Evolutionary conservation across 2,888 invertebrate species (phyloP), one percentile per base, ranked within the genome.

Genomic region (Volucella bombylans): DNA sequence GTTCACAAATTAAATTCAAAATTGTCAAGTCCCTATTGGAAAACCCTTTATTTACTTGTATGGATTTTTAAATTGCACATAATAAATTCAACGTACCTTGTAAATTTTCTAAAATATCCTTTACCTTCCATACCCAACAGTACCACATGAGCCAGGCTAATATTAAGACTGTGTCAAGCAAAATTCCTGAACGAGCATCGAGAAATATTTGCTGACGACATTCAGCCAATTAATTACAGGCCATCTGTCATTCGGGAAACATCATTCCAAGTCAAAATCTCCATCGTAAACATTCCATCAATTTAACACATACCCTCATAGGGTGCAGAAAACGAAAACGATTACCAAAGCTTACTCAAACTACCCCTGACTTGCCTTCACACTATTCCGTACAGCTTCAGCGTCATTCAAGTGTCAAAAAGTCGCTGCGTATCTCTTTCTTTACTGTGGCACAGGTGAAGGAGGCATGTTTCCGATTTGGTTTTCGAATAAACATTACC

Each of bases 221-320:
- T 76, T 76, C 54, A 76, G 52, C 71, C 69, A 82, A 76, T 82
- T 71, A 76, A 81, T 76, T 76, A 71, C 76, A 77, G 23, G 50
- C 45, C 81, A 82, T 82, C 78, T 78, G 78, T 78, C 82, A 78
- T 62, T 73, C 62, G 45, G 45, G 4, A 54, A 49, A 67, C 77
- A 77, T 72, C 55, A 50, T 59, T 61, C 14, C 57, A 61, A 39
- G 10, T 47, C 14, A 11, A 72, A 31, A 57, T 72, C 67, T 61
- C 14, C 61, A 71, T 81, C 68, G 64, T 59, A 69, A 64, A 57
- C 74, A 77, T 77, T 77, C 65, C 72, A 72, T 72, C 82, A 82
- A 67, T 62, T 49, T 14, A 23, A 4, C 31, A 4, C 31, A 31
- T 31, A 73, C 14, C 45, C 8, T 73, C 45, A 4, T 39, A 41